phyloP scores from a whole-genome alignment of 1,140 invertebrate species.

The Temnothorax curvispinosus region DNA sequence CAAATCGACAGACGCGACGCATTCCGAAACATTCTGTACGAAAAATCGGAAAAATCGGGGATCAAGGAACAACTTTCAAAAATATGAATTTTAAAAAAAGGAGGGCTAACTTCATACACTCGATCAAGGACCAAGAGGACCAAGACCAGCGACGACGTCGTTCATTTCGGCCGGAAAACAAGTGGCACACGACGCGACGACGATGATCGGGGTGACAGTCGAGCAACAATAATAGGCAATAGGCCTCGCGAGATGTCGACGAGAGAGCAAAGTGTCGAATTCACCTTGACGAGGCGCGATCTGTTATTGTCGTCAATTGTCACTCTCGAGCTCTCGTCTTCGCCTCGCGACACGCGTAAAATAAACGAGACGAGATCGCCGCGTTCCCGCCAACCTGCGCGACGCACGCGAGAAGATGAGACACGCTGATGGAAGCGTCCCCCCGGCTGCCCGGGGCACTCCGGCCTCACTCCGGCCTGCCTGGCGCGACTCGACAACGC shows the following conservation, averaged over 20 bases:
- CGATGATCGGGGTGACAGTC: background rate
- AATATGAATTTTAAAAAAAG: too few relatives aligned
- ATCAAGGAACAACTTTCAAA: too few relatives aligned
- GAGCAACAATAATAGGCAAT: constrained; percentile 1
- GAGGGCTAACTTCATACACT: too few relatives aligned
- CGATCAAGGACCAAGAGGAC: too few relatives aligned
- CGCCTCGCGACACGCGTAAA: background rate
- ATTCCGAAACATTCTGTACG: background rate
- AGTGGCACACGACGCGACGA: background rate
- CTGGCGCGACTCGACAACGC: too few relatives aligned
- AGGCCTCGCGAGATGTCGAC: background rate
- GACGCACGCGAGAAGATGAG: background rate
- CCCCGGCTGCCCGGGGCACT: too few relatives aligned
- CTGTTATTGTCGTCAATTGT: background rate
- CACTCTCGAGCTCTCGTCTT: background rate
- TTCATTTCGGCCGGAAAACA: background rate
- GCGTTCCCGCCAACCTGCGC: too few relatives aligned
- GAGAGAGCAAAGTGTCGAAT: background rate
- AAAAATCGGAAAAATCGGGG: background rate
- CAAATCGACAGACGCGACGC: background rate
- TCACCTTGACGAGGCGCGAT: background rate
- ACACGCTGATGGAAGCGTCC: background rate
- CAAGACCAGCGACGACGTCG: background rate
- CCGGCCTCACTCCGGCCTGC: too few relatives aligned
- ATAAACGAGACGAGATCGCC: background rate